These are phyloP conservation scores for Nannobrachium achirus DNA, from an alignment of 2,113 vertebrate species.

Conservation along the genomic window DNA sequence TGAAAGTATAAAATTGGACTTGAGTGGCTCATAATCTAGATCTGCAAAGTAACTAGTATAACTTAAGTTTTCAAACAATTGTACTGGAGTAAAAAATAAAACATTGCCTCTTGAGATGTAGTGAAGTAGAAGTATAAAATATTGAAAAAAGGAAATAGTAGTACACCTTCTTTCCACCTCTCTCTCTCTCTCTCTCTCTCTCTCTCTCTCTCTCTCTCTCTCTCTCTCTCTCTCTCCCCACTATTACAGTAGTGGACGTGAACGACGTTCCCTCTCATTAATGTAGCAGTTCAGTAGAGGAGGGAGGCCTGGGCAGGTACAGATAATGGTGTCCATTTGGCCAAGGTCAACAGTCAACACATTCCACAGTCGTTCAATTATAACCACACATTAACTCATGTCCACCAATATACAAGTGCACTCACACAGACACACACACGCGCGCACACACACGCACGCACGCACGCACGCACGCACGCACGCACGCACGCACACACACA, in stretches of 20 bases:
- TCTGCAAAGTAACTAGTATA: no score
- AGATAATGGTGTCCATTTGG: conserved; percentile 77
- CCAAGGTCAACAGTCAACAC: conserved; percentile 79
- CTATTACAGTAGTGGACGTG: conserved; percentile 58
- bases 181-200: background rate
- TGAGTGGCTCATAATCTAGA: no score
- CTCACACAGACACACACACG: no score
- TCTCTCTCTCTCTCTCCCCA: background rate
- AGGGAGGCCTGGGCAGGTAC: conserved; percentile 25
- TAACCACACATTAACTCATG: conserved; percentile 73
- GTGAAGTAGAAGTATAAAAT: no score
- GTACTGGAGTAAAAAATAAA: no score
- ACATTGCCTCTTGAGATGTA: no score
- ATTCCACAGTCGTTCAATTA: conserved; percentile 78
- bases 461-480: conserved; percentile 23
- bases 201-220: background rate
- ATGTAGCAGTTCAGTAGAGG: conserved; percentile 64
- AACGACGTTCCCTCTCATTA: conserved; percentile 71
- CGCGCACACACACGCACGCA: conserved; percentile 4
- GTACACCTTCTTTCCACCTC: no score
- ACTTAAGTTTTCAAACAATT: no score
- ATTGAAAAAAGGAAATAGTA: no score
- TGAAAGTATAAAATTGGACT: no score
- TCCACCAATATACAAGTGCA: conserved; percentile 25
- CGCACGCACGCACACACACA: conserved; percentile 18